Percentiles rank a stretch among this genome's conserved stretches.
Evolutionary conservation across 2,113 vertebrate species (phyloP).

Genomic region (Neofelis nebulosa): DNA sequence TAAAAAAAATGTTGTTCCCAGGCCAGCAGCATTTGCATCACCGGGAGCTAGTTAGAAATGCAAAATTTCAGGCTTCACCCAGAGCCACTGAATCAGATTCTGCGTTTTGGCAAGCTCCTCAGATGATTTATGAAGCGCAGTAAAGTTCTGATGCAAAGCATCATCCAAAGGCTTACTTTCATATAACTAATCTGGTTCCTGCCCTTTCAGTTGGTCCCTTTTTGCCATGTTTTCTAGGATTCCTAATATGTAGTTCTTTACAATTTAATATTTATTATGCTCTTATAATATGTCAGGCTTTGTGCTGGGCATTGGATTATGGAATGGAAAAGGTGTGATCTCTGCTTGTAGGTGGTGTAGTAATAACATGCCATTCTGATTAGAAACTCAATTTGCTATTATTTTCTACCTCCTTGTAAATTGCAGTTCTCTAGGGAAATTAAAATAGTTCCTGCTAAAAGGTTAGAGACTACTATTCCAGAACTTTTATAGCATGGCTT

Average conservation of each 20-base stretch:
- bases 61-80: not conserved
- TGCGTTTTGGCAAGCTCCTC: not conserved
- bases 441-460: constrained; percentile 24
- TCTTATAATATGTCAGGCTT: not conserved
- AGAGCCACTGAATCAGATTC: not conserved
- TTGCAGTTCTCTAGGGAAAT: not conserved
- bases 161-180: not conserved
- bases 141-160: not conserved
- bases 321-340: not conserved
- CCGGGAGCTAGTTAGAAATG: not conserved
- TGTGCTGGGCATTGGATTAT: not conserved
- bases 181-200: not conserved
- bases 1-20: not conserved
- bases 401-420: constrained; percentile 1
- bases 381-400: not conserved
- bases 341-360: not conserved
- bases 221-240: constrained; percentile 22
- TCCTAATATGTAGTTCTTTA: not conserved
- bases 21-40: not conserved
- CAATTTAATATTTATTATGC: not conserved
- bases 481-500: not conserved
- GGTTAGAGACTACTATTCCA: not conserved
- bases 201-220: not conserved
- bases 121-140: not conserved
- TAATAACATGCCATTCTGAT: not conserved